A percentile compares a stretch with the other conserved stretches of the same genome.
Conservation (phyloP, 53 echinoderm and acorn worm species). For the Hippasteria phrygiana region DNA sequence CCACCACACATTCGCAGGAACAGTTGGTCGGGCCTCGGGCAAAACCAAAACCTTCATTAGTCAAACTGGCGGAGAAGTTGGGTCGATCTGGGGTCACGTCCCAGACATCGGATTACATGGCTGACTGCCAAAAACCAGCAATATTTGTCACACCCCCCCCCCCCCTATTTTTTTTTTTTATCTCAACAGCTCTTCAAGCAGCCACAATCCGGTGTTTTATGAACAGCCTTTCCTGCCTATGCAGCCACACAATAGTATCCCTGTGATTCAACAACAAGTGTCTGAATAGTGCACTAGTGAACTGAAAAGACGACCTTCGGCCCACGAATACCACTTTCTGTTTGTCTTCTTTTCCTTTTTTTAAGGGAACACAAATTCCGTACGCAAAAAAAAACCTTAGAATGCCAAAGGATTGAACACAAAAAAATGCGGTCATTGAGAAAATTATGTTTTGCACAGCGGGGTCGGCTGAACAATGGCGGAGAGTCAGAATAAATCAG, state of each 20-base stretch:
- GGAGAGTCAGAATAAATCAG: conserved; percentile 1
- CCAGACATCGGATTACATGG: conserved; percentile 54
- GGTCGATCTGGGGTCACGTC: not conserved
- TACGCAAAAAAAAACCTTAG: not conserved
- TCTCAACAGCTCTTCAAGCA: not conserved
- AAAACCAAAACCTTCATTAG: conserved; percentile 10
- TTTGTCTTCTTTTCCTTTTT: not conserved
- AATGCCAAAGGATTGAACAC: not conserved
- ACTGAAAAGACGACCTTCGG: not conserved
- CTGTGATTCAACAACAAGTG: not conserved
- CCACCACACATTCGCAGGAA: not conserved
- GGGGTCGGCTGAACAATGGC: not conserved
- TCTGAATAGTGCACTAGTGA: not conserved
- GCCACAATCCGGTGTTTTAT: conserved; percentile 39
- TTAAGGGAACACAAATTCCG: not conserved
- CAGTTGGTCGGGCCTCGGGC: not conserved
- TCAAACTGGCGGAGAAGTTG: conserved; percentile 34
- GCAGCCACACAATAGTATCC: not conserved
- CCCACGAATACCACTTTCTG: not conserved
- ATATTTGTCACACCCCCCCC: not conserved
- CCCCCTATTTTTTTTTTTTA: not conserved
- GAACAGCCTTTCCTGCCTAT: not conserved
- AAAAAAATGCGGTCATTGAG: not conserved
- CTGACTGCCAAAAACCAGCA: conserved; percentile 27
- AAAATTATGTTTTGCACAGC: conserved; percentile 1